These are phyloP conservation scores for Synergus gifuensis DNA, from an alignment of 2,888 invertebrate species.

Conservation along the genomic window DNA sequence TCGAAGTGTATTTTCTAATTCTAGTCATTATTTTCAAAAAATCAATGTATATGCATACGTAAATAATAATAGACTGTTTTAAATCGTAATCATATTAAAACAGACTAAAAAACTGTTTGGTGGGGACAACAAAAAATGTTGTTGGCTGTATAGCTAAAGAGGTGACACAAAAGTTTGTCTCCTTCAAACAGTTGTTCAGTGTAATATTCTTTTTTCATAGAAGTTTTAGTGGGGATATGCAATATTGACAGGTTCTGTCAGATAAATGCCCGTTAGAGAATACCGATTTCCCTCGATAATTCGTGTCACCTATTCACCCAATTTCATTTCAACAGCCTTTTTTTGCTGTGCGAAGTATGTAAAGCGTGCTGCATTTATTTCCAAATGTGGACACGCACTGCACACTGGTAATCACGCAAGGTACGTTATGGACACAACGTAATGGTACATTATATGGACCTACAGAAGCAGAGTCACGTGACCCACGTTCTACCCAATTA, in stretches of 20 bases:
- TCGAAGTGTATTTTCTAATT: neutral
- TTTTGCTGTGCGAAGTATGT: neutral
- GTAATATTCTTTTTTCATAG: neutral
- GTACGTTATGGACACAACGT: neutral
- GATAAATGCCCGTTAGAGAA: neutral
- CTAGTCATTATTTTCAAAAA: neutral
- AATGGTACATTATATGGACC: neutral
- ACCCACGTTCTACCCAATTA: slow-evolving; percentile 23
- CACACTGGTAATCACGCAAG: neutral
- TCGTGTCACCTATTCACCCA: neutral
- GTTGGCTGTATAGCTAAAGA: no score
- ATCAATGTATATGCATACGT: no score
- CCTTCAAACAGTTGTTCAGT: no score
- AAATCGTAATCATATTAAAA: no score
- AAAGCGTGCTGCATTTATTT: neutral
- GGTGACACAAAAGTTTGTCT: no score
- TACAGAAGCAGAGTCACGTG: slow-evolving; percentile 9
- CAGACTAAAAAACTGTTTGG: no score
- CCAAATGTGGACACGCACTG: neutral
- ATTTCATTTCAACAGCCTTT: neutral
- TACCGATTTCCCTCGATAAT: slow-evolving; percentile 3
- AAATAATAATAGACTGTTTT: no score
- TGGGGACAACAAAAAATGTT: no score
- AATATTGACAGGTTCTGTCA: neutral
- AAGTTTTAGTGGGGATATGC: neutral